Base-by-base conservation (phyloP, 2,113 vertebrate species). In the Lasiurus cinereus region DNA sequence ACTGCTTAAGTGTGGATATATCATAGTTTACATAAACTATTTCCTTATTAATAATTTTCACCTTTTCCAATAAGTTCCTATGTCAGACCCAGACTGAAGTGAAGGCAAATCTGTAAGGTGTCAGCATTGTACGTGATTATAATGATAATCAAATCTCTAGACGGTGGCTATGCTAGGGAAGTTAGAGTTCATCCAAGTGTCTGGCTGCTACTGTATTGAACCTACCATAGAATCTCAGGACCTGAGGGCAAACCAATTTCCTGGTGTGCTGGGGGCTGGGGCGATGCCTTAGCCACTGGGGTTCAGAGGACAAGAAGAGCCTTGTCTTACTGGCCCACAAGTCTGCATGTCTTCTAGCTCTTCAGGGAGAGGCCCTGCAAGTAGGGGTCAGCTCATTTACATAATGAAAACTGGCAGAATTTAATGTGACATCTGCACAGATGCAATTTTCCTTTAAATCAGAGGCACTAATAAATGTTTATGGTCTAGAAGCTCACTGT, bases 381-480 rank as follows among this genome's bases (percentile, higher is more conserved):
- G 52, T 74, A 83, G 69, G 54, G 66, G 10, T 19, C 15, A 76
- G 69, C 48, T 52, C 56, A 91, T 33, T 84, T 74, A 29, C 22
- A 79, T 72, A 83, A 91, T 48, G 29, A 59, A 86, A 91, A 93
- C 18, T 33, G 78, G 69, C 29, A 93, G 85, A 56, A 67, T 56
- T 33, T 48, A 94, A 80, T 11, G 8, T 69, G 82, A 59, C n/a
- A 62, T 70, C 48, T 93, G 54, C 39, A 66, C 27, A 91, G 78
- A 89, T 52, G 27, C 18, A 39, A 84, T 43, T 59, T 59, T 76
- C 59, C 33, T 90, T 73, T 89, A 86, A 92, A 36, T 70, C 56
- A 69, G 48, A 96, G 73, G 76, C 3, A n/a, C 73, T 24, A 73
- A 64, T 94, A 95, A 82, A 72, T 70, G 6, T 83, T 54, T 50